A percentile compares a stretch with the other conserved stretches of the same genome.
These are phyloP conservation scores for Ictidomys tridecemlineatus DNA, from an alignment of 2,113 vertebrate genomes.

Conservation along the genomic window DNA sequence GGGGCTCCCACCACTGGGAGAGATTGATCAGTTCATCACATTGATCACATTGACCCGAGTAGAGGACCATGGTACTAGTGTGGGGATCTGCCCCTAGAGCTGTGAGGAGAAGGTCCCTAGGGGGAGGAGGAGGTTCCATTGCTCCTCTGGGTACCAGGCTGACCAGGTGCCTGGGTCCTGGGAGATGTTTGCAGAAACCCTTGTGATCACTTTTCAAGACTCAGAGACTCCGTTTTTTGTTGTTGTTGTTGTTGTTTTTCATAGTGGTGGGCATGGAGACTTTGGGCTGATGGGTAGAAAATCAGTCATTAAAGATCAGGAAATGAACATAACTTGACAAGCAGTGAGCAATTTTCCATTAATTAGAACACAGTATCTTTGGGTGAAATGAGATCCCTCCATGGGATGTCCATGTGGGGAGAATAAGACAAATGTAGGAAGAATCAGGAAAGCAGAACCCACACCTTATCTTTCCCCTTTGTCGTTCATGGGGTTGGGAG, in stretches of 20 bases:
- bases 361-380: slow-evolving; percentile 80
- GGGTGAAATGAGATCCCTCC: neutral
- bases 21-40: slow-evolving; percentile 88
- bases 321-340: slow-evolving; percentile 85
- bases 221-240: neutral
- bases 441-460: neutral
- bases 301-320: slow-evolving; percentile 79
- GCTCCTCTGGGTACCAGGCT: neutral
- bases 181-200: neutral
- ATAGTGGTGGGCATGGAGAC: neutral
- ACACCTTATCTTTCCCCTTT: accelerated
- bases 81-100: neutral
- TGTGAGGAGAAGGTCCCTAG: neutral
- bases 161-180: neutral
- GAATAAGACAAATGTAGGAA: neutral
- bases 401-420: neutral
- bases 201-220: neutral
- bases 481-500: neutral
- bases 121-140: neutral
- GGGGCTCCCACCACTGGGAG: slow-evolving; percentile 85
- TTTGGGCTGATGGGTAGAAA: slow-evolving; percentile 66
- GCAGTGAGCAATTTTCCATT: slow-evolving; percentile 84
- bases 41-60: slow-evolving; percentile 88
- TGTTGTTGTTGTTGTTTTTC: neutral
- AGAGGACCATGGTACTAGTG: slow-evolving; percentile 72